Base-by-base conservation (phyloP, 1,140 invertebrate genomes). In the Aethina tumida region DNA sequence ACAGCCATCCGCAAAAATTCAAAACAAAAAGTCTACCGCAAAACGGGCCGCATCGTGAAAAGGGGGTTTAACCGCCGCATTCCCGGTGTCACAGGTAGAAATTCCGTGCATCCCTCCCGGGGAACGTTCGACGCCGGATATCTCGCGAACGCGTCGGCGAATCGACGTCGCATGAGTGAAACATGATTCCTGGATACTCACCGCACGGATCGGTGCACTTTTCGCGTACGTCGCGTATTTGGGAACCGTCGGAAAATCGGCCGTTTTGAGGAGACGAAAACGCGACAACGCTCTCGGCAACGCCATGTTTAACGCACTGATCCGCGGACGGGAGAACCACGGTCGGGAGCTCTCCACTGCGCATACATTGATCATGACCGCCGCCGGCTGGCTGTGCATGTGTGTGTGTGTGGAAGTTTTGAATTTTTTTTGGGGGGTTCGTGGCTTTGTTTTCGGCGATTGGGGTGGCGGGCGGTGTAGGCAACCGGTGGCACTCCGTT, bases 231-330 rank as follows among this genome's bases (percentile, higher is more conserved):
- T 34, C 19, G 44, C 40, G 44, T 55, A 50, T 44, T 51, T 53
- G 22, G 45, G 47, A 47, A 55, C 44, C 32, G 49, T 41, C 21
- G 41, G 49, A 50, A 52, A 35, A 39, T 58, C 55, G 47, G 44
- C 53, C 35, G 49, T 45, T 45, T 52, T 35, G 12, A 53, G 38
- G 32, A 53, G 45, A 32, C 55, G 53, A 49, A 41, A 45, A 35
- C 51, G 53, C 47, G 49, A 55, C 43, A 52, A 41, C 35, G 55
- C 44, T 37, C 51, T 47, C 30, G 47, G 41, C 25, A 55, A 35
- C 48, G 55, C 55, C 55, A 58, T 58, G 52, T 58, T 58, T 31
- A 27, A 29, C 30, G 28, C 36, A 50, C 46, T 41, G 39, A 22
- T 28, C 24, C 34, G 47, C 33, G 38, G 34, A n/a, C 24, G 9